Evolutionary conservation across 2,888 invertebrate genomes (phyloP).

Genomic region (Ormia ochracea): DNA sequence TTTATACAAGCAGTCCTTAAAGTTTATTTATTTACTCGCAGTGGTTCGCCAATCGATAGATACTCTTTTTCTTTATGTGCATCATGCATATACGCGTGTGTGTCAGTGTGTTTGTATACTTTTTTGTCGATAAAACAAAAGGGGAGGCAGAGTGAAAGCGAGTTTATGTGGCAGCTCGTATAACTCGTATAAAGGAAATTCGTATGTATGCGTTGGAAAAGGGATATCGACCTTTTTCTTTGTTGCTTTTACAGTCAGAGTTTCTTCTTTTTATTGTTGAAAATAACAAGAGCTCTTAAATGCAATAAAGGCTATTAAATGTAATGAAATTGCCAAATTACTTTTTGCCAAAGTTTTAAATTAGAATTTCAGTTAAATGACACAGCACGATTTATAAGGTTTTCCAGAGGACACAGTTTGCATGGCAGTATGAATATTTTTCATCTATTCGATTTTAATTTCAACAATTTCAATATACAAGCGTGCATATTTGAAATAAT

Average conservation of each 20-base stretch:
- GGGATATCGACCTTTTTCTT: conserved; percentile 48
- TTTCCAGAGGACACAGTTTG: too few relatives aligned
- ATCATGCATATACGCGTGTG: not conserved
- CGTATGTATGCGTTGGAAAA: conserved; percentile 13
- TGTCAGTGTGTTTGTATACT: not conserved
- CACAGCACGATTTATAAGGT: not conserved
- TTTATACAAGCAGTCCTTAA: conserved; percentile 21
- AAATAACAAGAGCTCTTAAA: conserved; percentile 11
- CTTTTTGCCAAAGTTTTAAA: conserved; percentile 34
- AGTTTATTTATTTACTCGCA: conserved; percentile 27
- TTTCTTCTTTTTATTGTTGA: conserved; percentile 12
- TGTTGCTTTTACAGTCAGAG: not conserved
- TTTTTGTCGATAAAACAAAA: conserved; percentile 5
- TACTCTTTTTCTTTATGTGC: not conserved
- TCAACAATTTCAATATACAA: too few relatives aligned
- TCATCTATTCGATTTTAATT: too few relatives aligned
- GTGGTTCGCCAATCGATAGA: conserved; percentile 9
- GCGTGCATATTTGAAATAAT: too few relatives aligned
- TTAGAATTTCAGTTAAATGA: not conserved
- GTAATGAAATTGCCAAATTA: conserved; percentile 46
- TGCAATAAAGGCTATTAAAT: conserved; percentile 51
- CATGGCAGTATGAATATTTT: not conserved
- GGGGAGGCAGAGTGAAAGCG: not conserved
- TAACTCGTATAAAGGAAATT: not conserved
- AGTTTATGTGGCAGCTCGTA: not conserved